Percentiles rank a stretch among this genome's conserved stretches.
Conservation (phyloP, 2,797 vertebrate genomes). For the Premnoplex brunnescens region DNA sequence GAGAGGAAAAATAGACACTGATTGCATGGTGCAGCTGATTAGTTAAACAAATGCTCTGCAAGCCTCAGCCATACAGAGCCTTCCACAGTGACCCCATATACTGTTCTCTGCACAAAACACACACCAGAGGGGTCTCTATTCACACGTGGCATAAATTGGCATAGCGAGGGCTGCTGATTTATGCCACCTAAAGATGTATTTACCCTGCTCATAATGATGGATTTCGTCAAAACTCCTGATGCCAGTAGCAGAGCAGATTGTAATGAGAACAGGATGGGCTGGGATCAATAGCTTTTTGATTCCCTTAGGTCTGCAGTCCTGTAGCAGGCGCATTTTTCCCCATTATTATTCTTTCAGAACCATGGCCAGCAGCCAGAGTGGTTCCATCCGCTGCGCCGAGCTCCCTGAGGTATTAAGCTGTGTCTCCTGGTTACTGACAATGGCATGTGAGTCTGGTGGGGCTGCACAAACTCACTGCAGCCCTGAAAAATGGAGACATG, state of each 20-base stretch:
- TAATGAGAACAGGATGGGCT: slow-evolving; percentile 9
- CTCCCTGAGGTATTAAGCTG: background rate
- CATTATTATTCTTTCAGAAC: slow-evolving; percentile 15
- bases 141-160: background rate
- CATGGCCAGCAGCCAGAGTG: background rate
- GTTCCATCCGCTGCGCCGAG: background rate
- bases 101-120: background rate
- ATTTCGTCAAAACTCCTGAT: slow-evolving; percentile 21
- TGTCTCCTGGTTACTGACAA: background rate
- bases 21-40: slow-evolving; percentile 47
- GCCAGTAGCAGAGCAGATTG: background rate
- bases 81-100: background rate
- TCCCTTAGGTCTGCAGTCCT: slow-evolving; percentile 18
- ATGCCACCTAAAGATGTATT: background rate
- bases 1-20: slow-evolving; percentile 52
- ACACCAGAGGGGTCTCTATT: background rate
- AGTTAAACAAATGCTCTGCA: slow-evolving; percentile 14
- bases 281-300: slow-evolving; percentile 45
- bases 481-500: background rate
- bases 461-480: background rate
- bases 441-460: background rate
- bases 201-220: background rate
- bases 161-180: slow-evolving; percentile 1
- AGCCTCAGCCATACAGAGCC: background rate
- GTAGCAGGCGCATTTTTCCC: background rate